Conservation (phyloP, 2,888 invertebrate genomes). For the Latrodectus elegans region DNA sequence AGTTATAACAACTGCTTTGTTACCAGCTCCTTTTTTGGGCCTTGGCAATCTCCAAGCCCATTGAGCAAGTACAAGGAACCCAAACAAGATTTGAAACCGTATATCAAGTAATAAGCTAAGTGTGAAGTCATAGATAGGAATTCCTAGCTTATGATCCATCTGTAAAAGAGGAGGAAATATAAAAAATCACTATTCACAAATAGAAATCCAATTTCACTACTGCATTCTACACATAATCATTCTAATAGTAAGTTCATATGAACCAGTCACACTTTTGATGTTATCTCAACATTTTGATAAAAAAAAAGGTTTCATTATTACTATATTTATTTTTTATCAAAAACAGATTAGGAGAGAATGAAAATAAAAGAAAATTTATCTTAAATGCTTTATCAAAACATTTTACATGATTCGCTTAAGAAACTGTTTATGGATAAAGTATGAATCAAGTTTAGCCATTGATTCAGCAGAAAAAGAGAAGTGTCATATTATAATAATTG, state of each 20-base stretch:
- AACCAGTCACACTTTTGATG: no score
- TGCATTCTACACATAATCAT: no score
- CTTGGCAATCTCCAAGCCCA: conserved; percentile 43
- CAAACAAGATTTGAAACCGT: conserved; percentile 30
- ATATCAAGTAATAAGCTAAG: conserved; percentile 16
- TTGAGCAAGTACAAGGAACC: conserved; percentile 12
- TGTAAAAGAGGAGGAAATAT: conserved; percentile 1
- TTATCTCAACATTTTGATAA: no score
- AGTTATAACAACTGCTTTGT: conserved; percentile 48
- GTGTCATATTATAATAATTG: no score
- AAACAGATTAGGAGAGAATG: neutral
- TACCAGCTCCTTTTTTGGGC: conserved; percentile 38
- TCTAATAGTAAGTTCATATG: no score
- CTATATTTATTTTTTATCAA: neutral
- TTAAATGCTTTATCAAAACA: neutral
- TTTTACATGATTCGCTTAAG: no score
- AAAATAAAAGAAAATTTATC: neutral
- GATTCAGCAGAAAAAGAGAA: no score
- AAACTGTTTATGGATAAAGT: no score
- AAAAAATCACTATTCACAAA: no score
- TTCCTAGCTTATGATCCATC: conserved; percentile 7
- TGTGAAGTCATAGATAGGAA: neutral
- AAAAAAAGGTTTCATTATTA: no score
- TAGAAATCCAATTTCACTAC: no score
- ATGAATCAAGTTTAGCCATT: no score